Conservation (phyloP, 30 jellyfish, hydroid and myxozoan genomes). For the Aurelia aurita region DNA sequence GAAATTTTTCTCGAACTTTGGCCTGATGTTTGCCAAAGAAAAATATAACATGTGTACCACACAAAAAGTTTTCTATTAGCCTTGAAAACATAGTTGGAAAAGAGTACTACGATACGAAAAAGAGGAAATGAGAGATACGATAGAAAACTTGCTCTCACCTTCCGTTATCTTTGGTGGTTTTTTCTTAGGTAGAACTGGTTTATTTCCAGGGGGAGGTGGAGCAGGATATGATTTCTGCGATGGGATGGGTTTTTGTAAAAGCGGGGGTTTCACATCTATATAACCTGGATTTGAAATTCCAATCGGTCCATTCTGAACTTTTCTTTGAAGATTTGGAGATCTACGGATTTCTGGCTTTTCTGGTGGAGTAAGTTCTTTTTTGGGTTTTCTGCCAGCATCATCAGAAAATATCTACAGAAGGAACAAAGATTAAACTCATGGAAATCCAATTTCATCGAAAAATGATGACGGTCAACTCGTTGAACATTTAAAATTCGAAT, state of each 20-base stretch:
- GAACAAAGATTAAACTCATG: background rate
- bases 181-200: constrained; percentile 65
- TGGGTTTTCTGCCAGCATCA: constrained; percentile 51
- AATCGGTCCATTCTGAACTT: constrained; percentile 25
- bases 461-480: too few relatives aligned
- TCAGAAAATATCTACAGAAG: constrained; percentile 35
- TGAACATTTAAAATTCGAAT: too few relatives aligned
- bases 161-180: constrained; percentile 2
- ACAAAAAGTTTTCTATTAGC: too few relatives aligned
- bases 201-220: constrained; percentile 52
- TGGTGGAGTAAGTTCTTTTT: background rate
- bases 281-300: constrained; percentile 58
- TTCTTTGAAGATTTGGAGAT: constrained; percentile 45
- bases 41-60: too few relatives aligned
- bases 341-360: constrained; percentile 33
- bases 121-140: too few relatives aligned
- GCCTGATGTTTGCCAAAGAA: too few relatives aligned
- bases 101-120: too few relatives aligned
- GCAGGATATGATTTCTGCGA: constrained; percentile 74
- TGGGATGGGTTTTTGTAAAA: constrained; percentile 8
- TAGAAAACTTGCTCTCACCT: background rate
- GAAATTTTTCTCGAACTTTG: too few relatives aligned
- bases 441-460: too few relatives aligned
- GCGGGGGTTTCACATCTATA: constrained; percentile 15
- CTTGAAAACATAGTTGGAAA: too few relatives aligned